Evolutionary conservation across 1,140 invertebrate genomes (phyloP).

Genomic region (Procambarus clarkii): DNA sequence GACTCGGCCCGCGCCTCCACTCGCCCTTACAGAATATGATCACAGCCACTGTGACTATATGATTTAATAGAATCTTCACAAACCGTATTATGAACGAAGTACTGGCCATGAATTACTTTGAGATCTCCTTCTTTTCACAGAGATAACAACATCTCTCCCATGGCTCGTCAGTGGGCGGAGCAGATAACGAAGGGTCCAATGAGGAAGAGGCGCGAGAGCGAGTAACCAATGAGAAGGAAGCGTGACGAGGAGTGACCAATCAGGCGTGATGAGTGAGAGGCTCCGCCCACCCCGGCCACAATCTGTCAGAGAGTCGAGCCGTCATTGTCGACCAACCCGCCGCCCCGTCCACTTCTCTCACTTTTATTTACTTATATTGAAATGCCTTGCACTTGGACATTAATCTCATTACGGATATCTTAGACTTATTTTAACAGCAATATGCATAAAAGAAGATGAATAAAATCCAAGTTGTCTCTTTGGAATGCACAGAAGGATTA

Average conservation of each 20-base stretch:
- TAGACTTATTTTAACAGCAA: no score
- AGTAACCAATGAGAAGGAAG: conserved; percentile 34
- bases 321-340: neutral
- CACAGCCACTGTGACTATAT: conserved; percentile 47
- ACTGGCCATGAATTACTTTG: conserved; percentile 59
- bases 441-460: no score
- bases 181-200: conserved; percentile 20
- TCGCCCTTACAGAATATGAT: conserved; percentile 15
- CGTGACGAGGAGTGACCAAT: conserved; percentile 29
- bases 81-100: conserved; percentile 56
- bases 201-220: neutral
- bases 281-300: conserved; percentile 47
- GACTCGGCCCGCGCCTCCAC: conserved; percentile 5
- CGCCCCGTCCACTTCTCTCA: neutral
- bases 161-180: conserved; percentile 30
- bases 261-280: conserved; percentile 29
- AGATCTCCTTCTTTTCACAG: conserved; percentile 26
- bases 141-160: conserved; percentile 42
- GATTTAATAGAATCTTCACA: conserved; percentile 69
- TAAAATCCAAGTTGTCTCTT: no score
- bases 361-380: neutral
- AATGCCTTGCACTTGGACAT: neutral
- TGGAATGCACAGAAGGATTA: no score
- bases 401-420: no score
- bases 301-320: neutral